A percentile compares a stretch with the other conserved stretches of the same genome.
phyloP scores from a whole-genome alignment of 2,113 vertebrate species.

The Carollia perspicillata region DNA sequence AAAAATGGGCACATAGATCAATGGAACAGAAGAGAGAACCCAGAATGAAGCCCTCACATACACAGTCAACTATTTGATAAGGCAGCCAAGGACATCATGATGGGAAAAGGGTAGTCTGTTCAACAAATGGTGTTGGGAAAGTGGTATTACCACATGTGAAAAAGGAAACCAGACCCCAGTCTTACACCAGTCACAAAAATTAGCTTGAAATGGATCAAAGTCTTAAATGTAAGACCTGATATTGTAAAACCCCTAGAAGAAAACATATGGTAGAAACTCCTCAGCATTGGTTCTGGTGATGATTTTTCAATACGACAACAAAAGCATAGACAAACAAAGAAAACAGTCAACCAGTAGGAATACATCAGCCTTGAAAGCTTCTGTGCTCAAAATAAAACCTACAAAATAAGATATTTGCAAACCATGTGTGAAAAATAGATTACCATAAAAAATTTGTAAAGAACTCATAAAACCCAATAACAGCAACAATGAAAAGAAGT shows the following conservation, averaged over 20 bases:
- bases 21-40: neutral
- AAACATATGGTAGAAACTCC: neutral
- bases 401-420: neutral
- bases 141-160: neutral
- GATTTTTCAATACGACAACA: neutral
- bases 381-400: neutral
- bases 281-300: neutral
- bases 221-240: neutral
- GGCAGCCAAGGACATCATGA: neutral
- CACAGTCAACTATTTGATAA: neutral
- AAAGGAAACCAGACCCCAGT: neutral
- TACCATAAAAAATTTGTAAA: neutral
- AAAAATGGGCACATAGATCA: neutral
- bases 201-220: neutral
- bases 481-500: neutral
- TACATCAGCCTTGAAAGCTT: neutral
- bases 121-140: neutral
- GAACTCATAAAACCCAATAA: neutral
- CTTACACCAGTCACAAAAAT: neutral
- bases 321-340: neutral
- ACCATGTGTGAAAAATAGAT: neutral
- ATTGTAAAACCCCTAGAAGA: neutral
- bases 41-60: neutral
- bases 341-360: neutral
- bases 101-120: neutral